A percentile compares a stretch with the other conserved stretches of the same genome.
phyloP scores from a whole-genome alignment of 1,140 invertebrate species.

The Cecropterus lyciades region DNA sequence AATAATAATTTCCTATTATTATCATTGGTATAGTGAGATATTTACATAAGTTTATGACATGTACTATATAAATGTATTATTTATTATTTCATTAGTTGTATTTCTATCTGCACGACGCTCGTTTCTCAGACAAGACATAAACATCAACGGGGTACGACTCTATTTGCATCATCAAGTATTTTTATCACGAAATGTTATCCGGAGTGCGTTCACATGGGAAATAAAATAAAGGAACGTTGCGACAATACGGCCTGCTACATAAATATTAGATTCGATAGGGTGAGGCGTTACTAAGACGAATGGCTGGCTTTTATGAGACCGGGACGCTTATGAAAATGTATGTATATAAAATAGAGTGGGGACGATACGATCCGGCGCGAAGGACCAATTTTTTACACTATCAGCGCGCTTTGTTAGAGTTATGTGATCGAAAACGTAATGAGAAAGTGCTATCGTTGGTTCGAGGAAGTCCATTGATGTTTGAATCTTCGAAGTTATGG shows the following conservation, averaged over 20 bases:
- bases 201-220: slow-evolving; percentile 26
- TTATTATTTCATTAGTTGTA: too few relatives aligned
- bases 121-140: slow-evolving; percentile 16
- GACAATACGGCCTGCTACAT: slow-evolving; percentile 27
- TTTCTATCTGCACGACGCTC: too few relatives aligned
- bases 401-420: slow-evolving; percentile 32
- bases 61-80: too few relatives aligned
- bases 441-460: slow-evolving; percentile 19
- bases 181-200: slow-evolving; percentile 27
- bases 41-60: too few relatives aligned
- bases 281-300: slow-evolving; percentile 37
- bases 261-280: slow-evolving; percentile 37
- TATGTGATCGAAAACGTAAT: slow-evolving; percentile 35
- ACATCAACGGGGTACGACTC: slow-evolving; percentile 8
- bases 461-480: neutral
- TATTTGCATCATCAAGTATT: slow-evolving; percentile 29
- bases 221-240: slow-evolving; percentile 30
- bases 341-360: slow-evolving; percentile 36
- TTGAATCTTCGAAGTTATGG: neutral
- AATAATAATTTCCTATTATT: too few relatives aligned
- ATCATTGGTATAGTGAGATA: neutral
- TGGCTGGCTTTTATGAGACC: slow-evolving; percentile 35
- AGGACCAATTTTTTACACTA: slow-evolving; percentile 35
- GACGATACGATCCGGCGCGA: slow-evolving; percentile 34
- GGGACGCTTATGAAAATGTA: slow-evolving; percentile 41